phyloP scores from a whole-genome alignment of 2,113 vertebrate species.

The Rynchops niger region DNA sequence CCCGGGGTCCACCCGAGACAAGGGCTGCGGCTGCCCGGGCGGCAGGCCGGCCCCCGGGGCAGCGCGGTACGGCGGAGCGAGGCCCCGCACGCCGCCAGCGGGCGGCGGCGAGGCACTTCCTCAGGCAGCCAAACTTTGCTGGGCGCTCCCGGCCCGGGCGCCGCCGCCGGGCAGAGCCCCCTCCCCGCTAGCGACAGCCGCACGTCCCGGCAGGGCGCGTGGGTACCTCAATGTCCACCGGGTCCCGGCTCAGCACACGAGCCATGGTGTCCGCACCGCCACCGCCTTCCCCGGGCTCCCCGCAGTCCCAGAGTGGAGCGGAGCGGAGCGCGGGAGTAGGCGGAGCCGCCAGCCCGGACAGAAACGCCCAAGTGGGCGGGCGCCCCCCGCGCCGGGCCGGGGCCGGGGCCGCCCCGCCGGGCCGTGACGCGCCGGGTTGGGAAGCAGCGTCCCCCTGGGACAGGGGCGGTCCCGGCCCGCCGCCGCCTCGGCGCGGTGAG shows the following conservation, averaged over 20 bases:
- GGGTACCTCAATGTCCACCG: conserved; percentile 85
- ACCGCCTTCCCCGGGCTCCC: background rate
- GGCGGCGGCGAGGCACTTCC: background rate
- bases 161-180: background rate
- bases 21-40: background rate
- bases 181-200: background rate
- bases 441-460: background rate
- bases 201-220: background rate
- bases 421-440: background rate
- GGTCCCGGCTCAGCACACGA: conserved; percentile 79
- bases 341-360: background rate
- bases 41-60: background rate
- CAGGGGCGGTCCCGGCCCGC: fast-evolving
- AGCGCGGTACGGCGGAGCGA: background rate
- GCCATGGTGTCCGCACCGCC: conserved; percentile 67
- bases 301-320: background rate
- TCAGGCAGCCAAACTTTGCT: background rate
- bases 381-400: background rate
- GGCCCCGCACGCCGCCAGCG: background rate
- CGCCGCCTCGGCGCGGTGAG: too few species aligned
- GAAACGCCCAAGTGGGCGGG: background rate
- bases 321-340: background rate
- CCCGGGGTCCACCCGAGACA: background rate
- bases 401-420: background rate
- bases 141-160: background rate